Conservation (phyloP, 2,888 invertebrate genomes). For the Dioctria linearis region DNA sequence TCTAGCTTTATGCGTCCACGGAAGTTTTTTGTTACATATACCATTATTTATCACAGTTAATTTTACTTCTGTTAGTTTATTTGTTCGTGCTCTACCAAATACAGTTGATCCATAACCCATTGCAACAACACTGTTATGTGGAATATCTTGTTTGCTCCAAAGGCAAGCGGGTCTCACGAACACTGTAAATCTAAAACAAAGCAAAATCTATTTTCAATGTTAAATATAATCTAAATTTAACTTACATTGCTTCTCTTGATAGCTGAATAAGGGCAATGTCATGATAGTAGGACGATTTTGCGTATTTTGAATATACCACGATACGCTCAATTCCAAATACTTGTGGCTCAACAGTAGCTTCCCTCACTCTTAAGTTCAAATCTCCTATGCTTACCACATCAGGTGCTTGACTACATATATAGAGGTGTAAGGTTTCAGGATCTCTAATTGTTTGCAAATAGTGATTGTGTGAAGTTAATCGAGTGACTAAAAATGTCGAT, state of each 20-base stretch:
- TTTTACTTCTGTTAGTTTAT: constrained; percentile 66
- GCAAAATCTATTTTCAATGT: neutral
- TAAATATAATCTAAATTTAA: constrained; percentile 7
- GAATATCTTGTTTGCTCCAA: constrained; percentile 68
- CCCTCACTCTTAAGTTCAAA: constrained; percentile 68
- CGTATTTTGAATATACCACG: constrained; percentile 70
- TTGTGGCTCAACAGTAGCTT: constrained; percentile 68
- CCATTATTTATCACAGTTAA: constrained; percentile 66
- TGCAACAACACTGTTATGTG: constrained; percentile 72
- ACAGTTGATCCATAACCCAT: constrained; percentile 76
- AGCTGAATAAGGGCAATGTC: constrained; percentile 78
- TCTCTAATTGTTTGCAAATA: neutral
- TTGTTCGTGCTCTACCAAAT: constrained; percentile 67
- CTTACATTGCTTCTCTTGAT: constrained; percentile 37
- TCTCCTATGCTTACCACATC: constrained; percentile 72
- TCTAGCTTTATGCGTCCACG: constrained; percentile 62
- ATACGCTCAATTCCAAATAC: constrained; percentile 66
- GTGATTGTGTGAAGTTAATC: neutral
- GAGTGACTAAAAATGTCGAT: too few species aligned
- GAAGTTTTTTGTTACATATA: constrained; percentile 64
- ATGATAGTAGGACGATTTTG: constrained; percentile 72
- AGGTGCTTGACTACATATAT: constrained; percentile 64
- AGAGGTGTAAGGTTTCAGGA: neutral
- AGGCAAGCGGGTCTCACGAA: constrained; percentile 75
- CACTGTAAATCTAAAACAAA: constrained; percentile 34